Evolutionary conservation across 2,888 invertebrate species (phyloP), one percentile per base, ranked within the genome.

Genomic region (Amiota mariae): DNA sequence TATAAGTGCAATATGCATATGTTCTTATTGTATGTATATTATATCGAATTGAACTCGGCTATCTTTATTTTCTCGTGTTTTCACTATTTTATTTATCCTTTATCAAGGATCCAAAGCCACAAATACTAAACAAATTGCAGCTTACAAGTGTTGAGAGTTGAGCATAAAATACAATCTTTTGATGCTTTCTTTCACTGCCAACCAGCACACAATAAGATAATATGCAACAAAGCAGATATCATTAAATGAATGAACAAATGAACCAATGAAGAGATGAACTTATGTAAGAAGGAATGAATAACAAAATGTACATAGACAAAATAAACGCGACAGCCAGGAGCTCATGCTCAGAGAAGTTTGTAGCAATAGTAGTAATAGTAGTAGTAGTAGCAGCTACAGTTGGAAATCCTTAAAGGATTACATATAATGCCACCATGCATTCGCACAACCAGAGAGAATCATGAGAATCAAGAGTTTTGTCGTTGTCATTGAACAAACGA

Each of bases 391-490:
- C n/a, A 59, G 20, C 59, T 63, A 46, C 12, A 63, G 18, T 46
- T 63, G 11, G 46, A 24, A 63, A 63, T 63, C 63, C 63, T 24
- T 18, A n/a, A 10, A 46, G 63, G 63, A 63, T 63, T 63, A 63
- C 36, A 18, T 36, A 36, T 36, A 36, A 36, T 36, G 36, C 36
- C 36, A 36, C 36, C 36, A 36, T 36, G 8, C 36, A 36, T 36
- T 36, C 36, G 36, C 36, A 36, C 36, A 36, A 36, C 8, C 4
- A 36, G 36, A 36, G 36, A 36, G 36, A 36, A 36, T 36, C 36
- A 36, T 36, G 36, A 6, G 36, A 36, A 36, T 36, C 63, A 63
- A 46, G 13, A 36, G 59, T 51, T 51, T 51, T 51, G 36, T 36
- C 36, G 6, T 36, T 36, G 36, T n/a, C 54, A 24, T 13, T n/a